These are phyloP conservation scores for Aricia agestis DNA, from an alignment of 1,140 invertebrate species.

Conservation along the genomic window DNA sequence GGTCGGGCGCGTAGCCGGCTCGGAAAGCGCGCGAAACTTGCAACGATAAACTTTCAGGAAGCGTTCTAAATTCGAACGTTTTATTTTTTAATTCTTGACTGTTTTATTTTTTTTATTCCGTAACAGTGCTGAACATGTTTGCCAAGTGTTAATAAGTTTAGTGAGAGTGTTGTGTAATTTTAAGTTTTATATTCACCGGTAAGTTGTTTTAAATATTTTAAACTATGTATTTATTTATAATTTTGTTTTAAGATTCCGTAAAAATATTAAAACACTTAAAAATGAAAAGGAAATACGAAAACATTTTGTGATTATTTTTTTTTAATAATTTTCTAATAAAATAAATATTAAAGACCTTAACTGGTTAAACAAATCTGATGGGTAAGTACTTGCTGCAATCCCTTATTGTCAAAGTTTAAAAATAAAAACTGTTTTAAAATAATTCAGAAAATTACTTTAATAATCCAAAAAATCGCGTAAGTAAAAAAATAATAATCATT, in stretches of 20 bases:
- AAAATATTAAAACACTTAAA: neutral
- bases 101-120: neutral
- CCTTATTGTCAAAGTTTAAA: too few species aligned
- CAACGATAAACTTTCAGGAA: conserved; percentile 6
- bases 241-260: neutral
- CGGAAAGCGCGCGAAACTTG: conserved; percentile 3
- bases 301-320: too few species aligned
- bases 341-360: too few species aligned
- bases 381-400: too few species aligned
- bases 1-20: conserved; percentile 14
- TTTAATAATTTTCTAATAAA: too few species aligned
- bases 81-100: neutral
- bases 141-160: neutral
- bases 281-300: neutral
- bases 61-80: conserved; percentile 1
- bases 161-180: neutral
- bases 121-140: neutral
- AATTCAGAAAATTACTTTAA: too few species aligned
- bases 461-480: too few species aligned
- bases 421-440: too few species aligned
- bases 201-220: neutral
- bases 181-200: neutral
- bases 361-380: too few species aligned
- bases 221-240: too few species aligned
- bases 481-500: too few species aligned